These are phyloP conservation scores for Heterochromis multidens DNA, from an alignment of 2,113 vertebrate species.

Conservation along the genomic window DNA sequence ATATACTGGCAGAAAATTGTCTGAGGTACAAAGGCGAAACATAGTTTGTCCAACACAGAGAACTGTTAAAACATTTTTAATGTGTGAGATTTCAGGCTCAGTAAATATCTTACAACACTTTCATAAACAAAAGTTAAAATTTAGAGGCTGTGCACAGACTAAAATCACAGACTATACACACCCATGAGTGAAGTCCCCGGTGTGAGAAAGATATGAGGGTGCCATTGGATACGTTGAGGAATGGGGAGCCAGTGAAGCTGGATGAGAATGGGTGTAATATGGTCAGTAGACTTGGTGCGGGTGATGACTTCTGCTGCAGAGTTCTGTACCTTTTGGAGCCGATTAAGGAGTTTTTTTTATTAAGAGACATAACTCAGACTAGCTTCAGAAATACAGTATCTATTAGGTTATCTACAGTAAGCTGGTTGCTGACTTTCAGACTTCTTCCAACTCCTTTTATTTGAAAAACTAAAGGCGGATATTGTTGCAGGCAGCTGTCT, in stretches of 20 bases:
- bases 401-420: background rate
- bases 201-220: too few relatives aligned
- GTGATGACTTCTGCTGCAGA: too few relatives aligned
- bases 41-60: background rate
- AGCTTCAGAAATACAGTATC: background rate
- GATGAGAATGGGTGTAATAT: too few relatives aligned
- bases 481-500: background rate
- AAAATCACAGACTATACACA: background rate
- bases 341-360: too few relatives aligned
- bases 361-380: background rate
- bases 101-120: background rate
- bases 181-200: background rate
- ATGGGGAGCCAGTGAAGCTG: too few relatives aligned
- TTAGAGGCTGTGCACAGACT: background rate
- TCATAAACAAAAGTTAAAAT: background rate
- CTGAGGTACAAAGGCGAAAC: background rate
- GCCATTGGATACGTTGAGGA: too few relatives aligned
- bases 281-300: too few relatives aligned
- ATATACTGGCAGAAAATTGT: background rate
- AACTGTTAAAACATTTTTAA: background rate
- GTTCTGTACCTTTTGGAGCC: too few relatives aligned
- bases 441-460: background rate
- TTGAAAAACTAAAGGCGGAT: conserved; percentile 6
- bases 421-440: background rate
- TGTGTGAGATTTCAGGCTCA: too few relatives aligned